Conservation (phyloP, 2,797 vertebrate genomes). For the Neosilurus hyrtlii region DNA sequence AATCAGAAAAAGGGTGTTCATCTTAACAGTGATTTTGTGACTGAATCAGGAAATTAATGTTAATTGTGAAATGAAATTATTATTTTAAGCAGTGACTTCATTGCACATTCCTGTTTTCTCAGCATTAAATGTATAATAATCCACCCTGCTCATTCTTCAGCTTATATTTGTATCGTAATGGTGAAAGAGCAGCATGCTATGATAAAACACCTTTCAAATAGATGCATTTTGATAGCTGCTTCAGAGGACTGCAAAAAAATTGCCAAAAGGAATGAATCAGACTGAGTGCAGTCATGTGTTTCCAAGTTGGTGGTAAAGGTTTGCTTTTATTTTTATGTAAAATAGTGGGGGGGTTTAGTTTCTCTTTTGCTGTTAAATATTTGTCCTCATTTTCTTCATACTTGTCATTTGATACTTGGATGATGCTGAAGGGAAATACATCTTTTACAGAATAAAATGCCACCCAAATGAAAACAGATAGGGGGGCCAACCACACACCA, state of each 20-base stretch:
- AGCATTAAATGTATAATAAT: constrained; percentile 5
- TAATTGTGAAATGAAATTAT: not conserved
- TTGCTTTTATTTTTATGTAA: constrained; percentile 12
- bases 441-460: constrained; percentile 70
- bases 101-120: not conserved
- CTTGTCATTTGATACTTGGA: constrained; percentile 58
- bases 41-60: constrained; percentile 1
- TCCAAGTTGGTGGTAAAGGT: constrained; percentile 3
- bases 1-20: not conserved
- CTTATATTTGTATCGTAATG: constrained; percentile 4
- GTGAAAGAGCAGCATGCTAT: constrained; percentile 3
- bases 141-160: constrained; percentile 6
- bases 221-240: constrained; percentile 15
- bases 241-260: constrained; percentile 14
- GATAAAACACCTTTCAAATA: constrained; percentile 21
- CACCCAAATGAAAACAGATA: constrained; percentile 81
- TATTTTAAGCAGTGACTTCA: not conserved
- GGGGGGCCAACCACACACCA: constrained; percentile 66
- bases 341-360: not conserved
- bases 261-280: constrained; percentile 26
- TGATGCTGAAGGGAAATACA: constrained; percentile 54
- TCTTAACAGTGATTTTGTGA: not conserved
- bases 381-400: constrained; percentile 73
- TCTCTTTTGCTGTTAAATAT: constrained; percentile 65
- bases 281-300: not conserved